Conservation (phyloP, 30 jellyfish, hydroid and myxozoan species). For the Turritopsis rubra region DNA sequence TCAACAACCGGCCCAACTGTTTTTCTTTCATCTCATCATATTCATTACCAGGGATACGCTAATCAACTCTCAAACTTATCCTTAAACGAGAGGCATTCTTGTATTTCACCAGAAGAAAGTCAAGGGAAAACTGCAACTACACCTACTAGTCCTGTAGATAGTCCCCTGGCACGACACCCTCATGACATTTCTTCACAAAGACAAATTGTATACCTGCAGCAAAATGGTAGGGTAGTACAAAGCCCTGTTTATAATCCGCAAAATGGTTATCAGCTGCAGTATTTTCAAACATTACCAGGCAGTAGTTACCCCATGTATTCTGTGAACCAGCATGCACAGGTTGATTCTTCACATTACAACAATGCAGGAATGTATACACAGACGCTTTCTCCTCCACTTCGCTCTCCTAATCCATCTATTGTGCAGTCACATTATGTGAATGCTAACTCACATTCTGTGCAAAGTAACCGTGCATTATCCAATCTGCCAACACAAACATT, state of each 20-base stretch:
- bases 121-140: conserved; percentile 15
- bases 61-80: conserved; percentile 25
- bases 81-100: conserved; percentile 44
- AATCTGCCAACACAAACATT: neutral
- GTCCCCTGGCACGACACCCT: neutral
- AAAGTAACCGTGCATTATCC: neutral
- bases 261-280: neutral
- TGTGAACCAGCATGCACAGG: conserved; percentile 25
- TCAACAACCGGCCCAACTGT: conserved; percentile 10
- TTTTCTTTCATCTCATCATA: conserved; percentile 16
- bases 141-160: conserved; percentile 32
- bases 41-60: conserved; percentile 20
- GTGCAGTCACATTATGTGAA: conserved; percentile 17
- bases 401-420: neutral
- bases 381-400: conserved; percentile 29
- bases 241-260: conserved; percentile 28
- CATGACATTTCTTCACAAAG: conserved; percentile 7
- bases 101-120: conserved; percentile 38
- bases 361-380: conserved; percentile 7
- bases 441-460: conserved; percentile 11
- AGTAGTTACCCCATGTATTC: conserved; percentile 17
- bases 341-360: conserved; percentile 11
- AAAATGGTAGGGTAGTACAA: conserved; percentile 1
- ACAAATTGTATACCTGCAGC: conserved; percentile 8
- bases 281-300: neutral